phyloP scores from a whole-genome alignment of 2,113 vertebrate species.

The Origma solitaria region DNA sequence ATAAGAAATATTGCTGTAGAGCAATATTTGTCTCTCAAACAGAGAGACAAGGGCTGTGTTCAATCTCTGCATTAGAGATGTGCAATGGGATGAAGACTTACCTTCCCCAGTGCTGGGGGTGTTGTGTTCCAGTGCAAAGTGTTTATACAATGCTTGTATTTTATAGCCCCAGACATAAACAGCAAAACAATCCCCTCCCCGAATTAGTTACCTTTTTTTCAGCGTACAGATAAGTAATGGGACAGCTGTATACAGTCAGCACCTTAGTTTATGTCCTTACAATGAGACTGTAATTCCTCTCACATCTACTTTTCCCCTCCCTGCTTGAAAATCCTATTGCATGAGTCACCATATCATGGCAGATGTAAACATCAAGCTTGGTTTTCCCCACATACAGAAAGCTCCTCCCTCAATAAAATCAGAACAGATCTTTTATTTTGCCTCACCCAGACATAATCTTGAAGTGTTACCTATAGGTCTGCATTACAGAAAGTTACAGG shows the following conservation, averaged over 20 bases:
- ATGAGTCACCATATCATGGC: background rate
- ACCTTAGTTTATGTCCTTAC: background rate
- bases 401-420: background rate
- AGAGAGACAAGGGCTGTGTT: background rate
- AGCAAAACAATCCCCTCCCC: background rate
- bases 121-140: background rate
- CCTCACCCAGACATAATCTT: background rate
- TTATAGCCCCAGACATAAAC: background rate
- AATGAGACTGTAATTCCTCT: background rate
- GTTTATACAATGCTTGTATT: background rate
- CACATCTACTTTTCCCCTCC: background rate
- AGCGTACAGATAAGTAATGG: background rate
- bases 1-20: background rate
- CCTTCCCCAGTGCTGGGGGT: background rate
- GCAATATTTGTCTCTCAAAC: no score
- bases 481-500: background rate
- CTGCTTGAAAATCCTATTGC: background rate
- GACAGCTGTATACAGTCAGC: background rate
- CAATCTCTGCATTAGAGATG: background rate
- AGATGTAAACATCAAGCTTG: background rate
- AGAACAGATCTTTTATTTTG: background rate
- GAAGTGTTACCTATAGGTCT: background rate
- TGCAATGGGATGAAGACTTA: background rate
- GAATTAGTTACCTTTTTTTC: background rate
- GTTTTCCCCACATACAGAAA: background rate